Evolutionary conservation across 2,888 invertebrate genomes (phyloP), one percentile per base, ranked within the genome.

Genomic region (Chromoteleia sp.): DNA sequence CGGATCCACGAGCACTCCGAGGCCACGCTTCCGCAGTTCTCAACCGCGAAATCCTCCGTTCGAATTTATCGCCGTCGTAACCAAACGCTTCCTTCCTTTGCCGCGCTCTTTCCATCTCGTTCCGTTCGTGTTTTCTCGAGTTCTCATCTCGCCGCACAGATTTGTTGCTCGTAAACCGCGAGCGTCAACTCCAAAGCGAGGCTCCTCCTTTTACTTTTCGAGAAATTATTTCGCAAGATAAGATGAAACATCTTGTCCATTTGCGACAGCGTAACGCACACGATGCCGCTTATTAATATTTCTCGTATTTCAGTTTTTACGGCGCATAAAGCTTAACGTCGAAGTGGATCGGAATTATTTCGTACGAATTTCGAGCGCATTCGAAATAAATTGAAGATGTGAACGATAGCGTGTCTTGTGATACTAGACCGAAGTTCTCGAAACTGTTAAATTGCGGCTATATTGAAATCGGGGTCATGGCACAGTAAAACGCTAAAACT

Each of bases 21-120:
- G 83, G 81, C 86, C 81, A 84, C 85, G 84, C 86, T 87, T 87
- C 87, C 88, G 88, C 88, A 89, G 88, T 88, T 90, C 90, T 90
- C 89, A 89, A 88, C 90, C 89, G 87, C 89, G 85, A 88, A 91
- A 90, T 90, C 88, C 88, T 86, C 81, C 85, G 85, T 83, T 84
- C 83, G 87, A 90, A 90, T 91, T 91, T 90, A 90, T 91, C 88
- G 89, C 87, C 84, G 83, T 85, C 84, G 84, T 86, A 84, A 86
- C 86, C 81, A 79, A 83, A 83, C 84, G 78, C 58, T 84, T 83
- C 74, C 92, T 92, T 92, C 92, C 88, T 90, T 90, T 90, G 89
- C 90, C 88, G 39, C 36, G 2, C 54, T 41, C 10, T 33, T 54
- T 52, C 63, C 48, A 21, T 61, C 63, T 36, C 56, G 36, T 59